phyloP scores from a whole-genome alignment of 2,888 invertebrate genomes.

The Eupsilia transversa region DNA sequence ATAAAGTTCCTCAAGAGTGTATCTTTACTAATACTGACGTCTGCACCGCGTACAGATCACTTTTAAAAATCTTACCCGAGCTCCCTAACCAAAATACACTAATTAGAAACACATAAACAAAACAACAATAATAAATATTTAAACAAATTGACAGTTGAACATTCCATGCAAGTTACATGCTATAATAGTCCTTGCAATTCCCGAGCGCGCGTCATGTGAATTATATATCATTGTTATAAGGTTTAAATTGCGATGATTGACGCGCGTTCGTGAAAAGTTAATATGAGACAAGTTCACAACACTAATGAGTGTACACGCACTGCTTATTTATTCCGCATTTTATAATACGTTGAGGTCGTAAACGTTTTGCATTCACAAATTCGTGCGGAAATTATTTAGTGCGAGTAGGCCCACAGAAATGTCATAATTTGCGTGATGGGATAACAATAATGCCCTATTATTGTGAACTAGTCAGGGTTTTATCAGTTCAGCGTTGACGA shows the following conservation, averaged over 20 bases:
- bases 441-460: background rate
- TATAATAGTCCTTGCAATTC: background rate
- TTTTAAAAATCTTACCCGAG: conserved; percentile 49
- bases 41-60: conserved; percentile 54
- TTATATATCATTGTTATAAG: background rate
- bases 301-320: background rate
- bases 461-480: background rate
- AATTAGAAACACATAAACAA: conserved; percentile 49
- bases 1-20: conserved; percentile 53
- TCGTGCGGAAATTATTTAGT: background rate
- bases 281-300: background rate
- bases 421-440: background rate
- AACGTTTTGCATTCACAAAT: background rate
- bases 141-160: conserved; percentile 4
- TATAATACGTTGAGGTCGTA: background rate
- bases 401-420: conserved; percentile 1
- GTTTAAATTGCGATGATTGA: conserved; percentile 7
- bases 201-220: background rate
- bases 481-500: background rate
- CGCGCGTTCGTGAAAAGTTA: background rate
- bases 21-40: conserved; percentile 48
- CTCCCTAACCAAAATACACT: conserved; percentile 58
- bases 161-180: conserved; percentile 27
- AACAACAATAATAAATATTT: conserved; percentile 21
- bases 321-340: background rate